phyloP scores from a whole-genome alignment of 2,797 vertebrate species.

The Cynodonichthys magdalenae region DNA sequence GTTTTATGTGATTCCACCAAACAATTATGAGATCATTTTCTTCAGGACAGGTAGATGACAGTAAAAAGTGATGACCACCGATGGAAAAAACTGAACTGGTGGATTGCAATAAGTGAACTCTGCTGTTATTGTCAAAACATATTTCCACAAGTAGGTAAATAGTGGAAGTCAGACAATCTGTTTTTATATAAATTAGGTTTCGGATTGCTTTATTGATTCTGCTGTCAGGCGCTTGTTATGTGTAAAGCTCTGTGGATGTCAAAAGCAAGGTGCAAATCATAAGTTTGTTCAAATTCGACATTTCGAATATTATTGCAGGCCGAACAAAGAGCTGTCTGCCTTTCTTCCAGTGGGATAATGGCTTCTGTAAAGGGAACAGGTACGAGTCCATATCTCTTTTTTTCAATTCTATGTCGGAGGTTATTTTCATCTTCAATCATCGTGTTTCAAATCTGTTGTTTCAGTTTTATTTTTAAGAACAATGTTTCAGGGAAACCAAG shows the following conservation, averaged over 20 bases:
- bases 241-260: not conserved
- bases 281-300: constrained; percentile 15
- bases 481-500: not conserved
- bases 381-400: constrained; percentile 26
- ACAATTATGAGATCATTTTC: constrained; percentile 65
- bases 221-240: constrained; percentile 9
- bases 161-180: constrained; percentile 17
- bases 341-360: constrained; percentile 51
- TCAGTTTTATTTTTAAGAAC: not conserved
- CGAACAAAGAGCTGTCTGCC: constrained; percentile 28
- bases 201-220: constrained; percentile 9
- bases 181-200: constrained; percentile 15
- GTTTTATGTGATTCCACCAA: constrained; percentile 25
- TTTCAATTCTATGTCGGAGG: not conserved
- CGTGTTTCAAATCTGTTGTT: not conserved
- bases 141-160: constrained; percentile 33
- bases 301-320: constrained; percentile 40
- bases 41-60: constrained; percentile 57
- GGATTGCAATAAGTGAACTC: constrained; percentile 30
- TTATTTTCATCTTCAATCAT: not conserved
- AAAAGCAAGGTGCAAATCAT: not conserved
- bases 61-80: constrained; percentile 49
- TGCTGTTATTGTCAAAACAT: constrained; percentile 34
- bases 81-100: constrained; percentile 57
- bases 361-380: constrained; percentile 51